phyloP scores from a whole-genome alignment of 2,888 invertebrate genomes.

The Pardosa pseudoannulata region DNA sequence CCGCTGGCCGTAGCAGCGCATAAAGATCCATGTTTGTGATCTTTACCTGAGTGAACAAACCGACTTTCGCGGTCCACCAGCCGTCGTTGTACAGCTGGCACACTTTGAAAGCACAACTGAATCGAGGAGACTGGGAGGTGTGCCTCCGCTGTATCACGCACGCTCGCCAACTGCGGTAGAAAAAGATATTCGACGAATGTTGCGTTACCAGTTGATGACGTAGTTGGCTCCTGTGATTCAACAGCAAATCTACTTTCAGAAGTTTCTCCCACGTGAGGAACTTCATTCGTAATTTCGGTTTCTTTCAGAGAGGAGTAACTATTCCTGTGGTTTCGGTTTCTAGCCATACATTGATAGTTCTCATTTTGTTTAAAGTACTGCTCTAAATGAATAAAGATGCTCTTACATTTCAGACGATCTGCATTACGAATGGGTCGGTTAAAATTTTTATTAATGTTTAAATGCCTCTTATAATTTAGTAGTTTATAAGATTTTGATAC shows the following conservation, averaged over 20 bases:
- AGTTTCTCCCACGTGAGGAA: slow-evolving; percentile 15
- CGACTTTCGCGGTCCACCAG: slow-evolving; percentile 50
- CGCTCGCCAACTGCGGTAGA: slow-evolving; percentile 12
- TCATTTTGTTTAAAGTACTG: neutral
- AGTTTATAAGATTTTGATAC: neutral
- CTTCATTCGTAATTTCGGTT: slow-evolving; percentile 25
- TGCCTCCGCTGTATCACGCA: slow-evolving; percentile 25
- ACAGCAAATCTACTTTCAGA: slow-evolving; percentile 46
- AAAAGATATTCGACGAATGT: slow-evolving; percentile 45
- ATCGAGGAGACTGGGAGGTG: slow-evolving; percentile 23
- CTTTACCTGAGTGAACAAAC: neutral
- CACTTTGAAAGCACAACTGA: slow-evolving; percentile 32
- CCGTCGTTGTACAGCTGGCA: slow-evolving; percentile 63
- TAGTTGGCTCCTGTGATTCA: slow-evolving; percentile 19
- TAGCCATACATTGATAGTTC: neutral
- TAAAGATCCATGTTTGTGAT: neutral
- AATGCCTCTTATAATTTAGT: neutral
- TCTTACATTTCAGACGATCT: too few species aligned
- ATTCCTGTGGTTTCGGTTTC: slow-evolving; percentile 46
- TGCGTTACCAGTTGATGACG: slow-evolving; percentile 60
- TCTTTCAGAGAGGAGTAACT: slow-evolving; percentile 20
- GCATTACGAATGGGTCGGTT: too few species aligned
- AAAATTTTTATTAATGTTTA: too few species aligned
- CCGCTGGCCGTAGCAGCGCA: slow-evolving; percentile 26
- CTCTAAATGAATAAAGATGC: too few species aligned